Conservation (phyloP, 2,888 invertebrate genomes). For the Serripes groenlandicus region DNA sequence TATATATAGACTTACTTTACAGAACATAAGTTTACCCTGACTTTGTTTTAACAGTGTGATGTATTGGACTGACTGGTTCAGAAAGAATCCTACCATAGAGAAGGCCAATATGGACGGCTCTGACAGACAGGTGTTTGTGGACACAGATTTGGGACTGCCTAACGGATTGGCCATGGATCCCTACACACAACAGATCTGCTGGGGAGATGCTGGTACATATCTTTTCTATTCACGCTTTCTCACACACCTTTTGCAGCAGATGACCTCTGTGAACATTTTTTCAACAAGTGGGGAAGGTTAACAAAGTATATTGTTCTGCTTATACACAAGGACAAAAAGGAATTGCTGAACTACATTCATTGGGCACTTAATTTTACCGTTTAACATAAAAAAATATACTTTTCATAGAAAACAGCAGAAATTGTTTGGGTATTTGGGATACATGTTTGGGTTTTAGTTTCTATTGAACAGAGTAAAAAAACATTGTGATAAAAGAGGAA, state of each 20-base stretch:
- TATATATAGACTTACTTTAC: not conserved
- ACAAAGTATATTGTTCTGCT: too few species aligned
- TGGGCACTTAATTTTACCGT: not conserved
- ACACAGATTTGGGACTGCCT: constrained; percentile 91
- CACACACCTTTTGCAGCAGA: too few species aligned
- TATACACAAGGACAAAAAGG: not conserved
- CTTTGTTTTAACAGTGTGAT: constrained; percentile 90
- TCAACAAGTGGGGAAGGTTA: too few species aligned
- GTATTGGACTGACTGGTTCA: constrained; percentile 99
- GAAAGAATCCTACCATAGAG: constrained; percentile 96
- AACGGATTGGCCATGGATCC: constrained; percentile 97
- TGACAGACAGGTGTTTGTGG: constrained; percentile 88
- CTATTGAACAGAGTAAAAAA: too few species aligned
- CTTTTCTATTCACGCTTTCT: too few species aligned
- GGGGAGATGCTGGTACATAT: constrained; percentile 94
- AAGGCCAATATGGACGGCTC: constrained; percentile 97
- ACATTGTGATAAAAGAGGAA: too few species aligned
- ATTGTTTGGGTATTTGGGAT: too few species aligned
- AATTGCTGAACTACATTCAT: not conserved
- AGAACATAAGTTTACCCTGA: not conserved
- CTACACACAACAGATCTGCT: constrained; percentile 94
- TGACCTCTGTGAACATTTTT: too few species aligned
- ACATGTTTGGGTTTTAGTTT: too few species aligned
- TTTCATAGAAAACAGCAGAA: too few species aligned
- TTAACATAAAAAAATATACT: not conserved